Percentiles rank a stretch among this genome's conserved stretches.
Evolutionary conservation across 1,140 invertebrate species (phyloP).

Genomic region (Sweltsa coloradensis): DNA sequence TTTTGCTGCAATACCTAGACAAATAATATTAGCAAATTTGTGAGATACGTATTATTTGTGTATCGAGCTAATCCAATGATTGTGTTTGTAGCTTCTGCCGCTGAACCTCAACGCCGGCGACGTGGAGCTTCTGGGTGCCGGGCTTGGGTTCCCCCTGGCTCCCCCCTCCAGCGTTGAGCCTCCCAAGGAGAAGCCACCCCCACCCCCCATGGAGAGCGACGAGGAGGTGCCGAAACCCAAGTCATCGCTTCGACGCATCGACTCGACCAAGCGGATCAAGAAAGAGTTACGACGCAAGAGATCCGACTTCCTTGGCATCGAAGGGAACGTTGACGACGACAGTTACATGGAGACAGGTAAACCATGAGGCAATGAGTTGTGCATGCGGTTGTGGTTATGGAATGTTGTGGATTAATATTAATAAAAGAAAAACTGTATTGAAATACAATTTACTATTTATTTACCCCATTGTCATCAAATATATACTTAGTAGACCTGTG

Average conservation of each 20-base stretch:
- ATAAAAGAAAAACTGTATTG: too few relatives aligned
- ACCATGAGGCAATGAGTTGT: too few relatives aligned
- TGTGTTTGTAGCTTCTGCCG: constrained; percentile 25
- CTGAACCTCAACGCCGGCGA: constrained; percentile 29
- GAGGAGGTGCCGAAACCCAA: constrained; percentile 29
- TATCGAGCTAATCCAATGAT: too few relatives aligned
- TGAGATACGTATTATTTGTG: too few relatives aligned
- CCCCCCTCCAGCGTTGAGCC: constrained; percentile 53
- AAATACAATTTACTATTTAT: too few relatives aligned
- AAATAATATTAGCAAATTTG: too few relatives aligned
- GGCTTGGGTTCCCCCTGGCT: constrained; percentile 26
- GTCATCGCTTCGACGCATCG: constrained; percentile 51
- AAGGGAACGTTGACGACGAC: constrained; percentile 51
- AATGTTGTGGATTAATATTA: too few relatives aligned
- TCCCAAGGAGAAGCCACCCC: constrained; percentile 74
- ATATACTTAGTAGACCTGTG: too few relatives aligned
- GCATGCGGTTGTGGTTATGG: too few relatives aligned
- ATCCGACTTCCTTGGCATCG: constrained; percentile 75
- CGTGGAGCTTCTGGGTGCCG: constrained; percentile 15
- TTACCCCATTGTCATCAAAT: too few relatives aligned
- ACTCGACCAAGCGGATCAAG: constrained; percentile 73
- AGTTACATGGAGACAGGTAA: constrained; percentile 43
- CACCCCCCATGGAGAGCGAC: constrained; percentile 50
- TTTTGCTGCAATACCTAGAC: too few relatives aligned
- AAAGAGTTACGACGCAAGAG: constrained; percentile 72